phyloP scores from a whole-genome alignment of 2,113 vertebrate genomes.

The Halcyon senegalensis region DNA sequence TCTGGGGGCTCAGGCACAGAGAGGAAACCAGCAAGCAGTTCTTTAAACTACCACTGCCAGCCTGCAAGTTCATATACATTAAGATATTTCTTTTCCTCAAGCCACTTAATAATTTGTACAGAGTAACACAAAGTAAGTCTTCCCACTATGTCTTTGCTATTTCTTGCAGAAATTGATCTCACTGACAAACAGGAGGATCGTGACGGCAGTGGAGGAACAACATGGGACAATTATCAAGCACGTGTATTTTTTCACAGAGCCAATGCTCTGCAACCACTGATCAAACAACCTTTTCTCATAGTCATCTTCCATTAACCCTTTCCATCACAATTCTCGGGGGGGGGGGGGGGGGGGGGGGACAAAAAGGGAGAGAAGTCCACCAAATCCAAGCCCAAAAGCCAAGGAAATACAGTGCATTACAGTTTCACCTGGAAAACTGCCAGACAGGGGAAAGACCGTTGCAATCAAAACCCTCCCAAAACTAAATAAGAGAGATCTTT shows the following conservation, averaged over 20 bases:
- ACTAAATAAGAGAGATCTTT: background rate
- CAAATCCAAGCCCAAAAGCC: background rate
- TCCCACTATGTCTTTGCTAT: background rate
- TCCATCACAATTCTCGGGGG: background rate
- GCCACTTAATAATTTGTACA: background rate
- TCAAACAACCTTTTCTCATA: background rate
- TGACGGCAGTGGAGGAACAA: background rate
- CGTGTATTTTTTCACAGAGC: background rate
- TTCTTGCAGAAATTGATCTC: background rate
- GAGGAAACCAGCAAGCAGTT: background rate
- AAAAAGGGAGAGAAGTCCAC: background rate
- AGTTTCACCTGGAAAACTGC: background rate
- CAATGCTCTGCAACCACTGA: background rate
- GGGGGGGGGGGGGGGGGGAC: too few relatives aligned
- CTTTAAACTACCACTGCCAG: background rate
- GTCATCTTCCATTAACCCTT: background rate
- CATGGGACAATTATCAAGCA: background rate
- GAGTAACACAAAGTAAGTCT: background rate
- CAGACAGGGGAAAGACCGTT: background rate
- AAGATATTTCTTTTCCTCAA: background rate
- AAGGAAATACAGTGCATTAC: background rate
- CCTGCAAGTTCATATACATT: background rate
- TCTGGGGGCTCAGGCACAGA: accelerated
- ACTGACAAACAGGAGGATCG: background rate
- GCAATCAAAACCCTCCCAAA: background rate